Conservation (phyloP, 2,888 invertebrate species). For the Archips crataeganus region DNA sequence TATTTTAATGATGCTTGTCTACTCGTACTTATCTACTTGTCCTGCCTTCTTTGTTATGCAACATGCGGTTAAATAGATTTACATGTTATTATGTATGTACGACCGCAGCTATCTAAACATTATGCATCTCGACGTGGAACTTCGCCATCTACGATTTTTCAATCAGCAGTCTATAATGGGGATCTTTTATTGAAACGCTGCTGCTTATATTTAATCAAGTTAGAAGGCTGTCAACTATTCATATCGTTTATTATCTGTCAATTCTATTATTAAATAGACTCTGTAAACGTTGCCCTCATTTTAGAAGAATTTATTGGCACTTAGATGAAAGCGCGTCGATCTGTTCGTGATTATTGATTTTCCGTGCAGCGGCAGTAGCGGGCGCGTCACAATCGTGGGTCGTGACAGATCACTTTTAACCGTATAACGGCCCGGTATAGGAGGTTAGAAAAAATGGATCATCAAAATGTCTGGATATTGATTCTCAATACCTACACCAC, state of each 20-base stretch:
- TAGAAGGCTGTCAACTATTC: background rate
- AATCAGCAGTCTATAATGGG: background rate
- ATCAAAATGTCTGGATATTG: slow-evolving; percentile 32
- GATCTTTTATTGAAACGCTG: background rate
- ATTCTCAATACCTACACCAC: slow-evolving; percentile 18
- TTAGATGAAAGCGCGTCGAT: slow-evolving; percentile 44
- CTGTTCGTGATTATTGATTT: slow-evolving; percentile 62
- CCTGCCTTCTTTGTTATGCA: slow-evolving; percentile 25
- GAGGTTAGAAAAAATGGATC: slow-evolving; percentile 42
- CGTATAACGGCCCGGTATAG: slow-evolving; percentile 56
- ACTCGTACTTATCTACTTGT: slow-evolving; percentile 27
- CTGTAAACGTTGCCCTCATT: slow-evolving; percentile 32
- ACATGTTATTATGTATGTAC: slow-evolving; percentile 12
- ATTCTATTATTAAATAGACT: slow-evolving; percentile 16
- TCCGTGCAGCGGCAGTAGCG: slow-evolving; percentile 55
- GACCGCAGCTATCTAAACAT: slow-evolving; percentile 26
- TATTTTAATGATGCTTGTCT: slow-evolving; percentile 36
- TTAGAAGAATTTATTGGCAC: slow-evolving; percentile 36
- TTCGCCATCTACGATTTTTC: background rate
- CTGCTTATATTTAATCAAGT: background rate
- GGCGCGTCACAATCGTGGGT: slow-evolving; percentile 54
- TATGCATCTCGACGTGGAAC: background rate
- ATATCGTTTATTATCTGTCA: slow-evolving; percentile 14
- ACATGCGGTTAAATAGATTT: slow-evolving; percentile 29
- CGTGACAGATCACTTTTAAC: slow-evolving; percentile 62